Evolutionary conservation across 2,888 invertebrate species (phyloP).

Genomic region (Nemapogon koenigi): DNA sequence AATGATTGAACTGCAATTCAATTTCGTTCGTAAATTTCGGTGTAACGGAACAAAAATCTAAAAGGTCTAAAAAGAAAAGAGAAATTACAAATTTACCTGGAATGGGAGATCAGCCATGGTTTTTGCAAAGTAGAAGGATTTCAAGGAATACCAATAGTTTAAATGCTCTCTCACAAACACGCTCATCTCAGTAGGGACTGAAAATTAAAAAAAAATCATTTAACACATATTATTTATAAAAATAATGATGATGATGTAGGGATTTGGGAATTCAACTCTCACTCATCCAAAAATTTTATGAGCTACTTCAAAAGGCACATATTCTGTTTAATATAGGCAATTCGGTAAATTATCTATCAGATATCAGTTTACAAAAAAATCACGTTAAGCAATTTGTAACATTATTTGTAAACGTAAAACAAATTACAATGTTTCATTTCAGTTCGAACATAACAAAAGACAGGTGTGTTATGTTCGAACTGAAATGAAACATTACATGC

Average conservation of each 20-base stretch:
- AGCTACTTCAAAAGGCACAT: constrained; percentile 3
- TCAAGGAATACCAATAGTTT: constrained; percentile 96
- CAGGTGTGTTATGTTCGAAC: background rate
- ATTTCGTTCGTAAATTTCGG: too few relatives aligned
- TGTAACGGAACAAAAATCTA: too few relatives aligned
- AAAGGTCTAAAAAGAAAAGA: too few relatives aligned
- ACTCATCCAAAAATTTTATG: constrained; percentile 1
- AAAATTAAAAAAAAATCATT: constrained; percentile 27
- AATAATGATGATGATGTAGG: background rate
- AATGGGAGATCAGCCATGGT: constrained; percentile 96
- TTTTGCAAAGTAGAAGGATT: constrained; percentile 96
- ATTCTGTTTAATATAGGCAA: constrained; percentile 2
- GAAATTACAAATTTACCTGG: constrained; percentile 73
- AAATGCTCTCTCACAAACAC: constrained; percentile 94
- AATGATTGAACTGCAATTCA: too few relatives aligned
- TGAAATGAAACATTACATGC: background rate
- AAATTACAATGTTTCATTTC: too few relatives aligned
- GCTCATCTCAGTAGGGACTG: constrained; percentile 95
- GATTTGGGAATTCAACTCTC: too few relatives aligned
- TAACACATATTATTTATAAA: constrained; percentile 6
- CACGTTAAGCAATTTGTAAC: too few relatives aligned
- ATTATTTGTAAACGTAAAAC: too few relatives aligned
- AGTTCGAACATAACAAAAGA: too few relatives aligned
- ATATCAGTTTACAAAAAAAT: too few relatives aligned
- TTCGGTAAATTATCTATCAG: too few relatives aligned